A percentile compares a stretch with the other conserved stretches of the same genome.
Evolutionary conservation across 2,113 vertebrate species (phyloP).

Genomic region (Spermophilus dauricus): DNA sequence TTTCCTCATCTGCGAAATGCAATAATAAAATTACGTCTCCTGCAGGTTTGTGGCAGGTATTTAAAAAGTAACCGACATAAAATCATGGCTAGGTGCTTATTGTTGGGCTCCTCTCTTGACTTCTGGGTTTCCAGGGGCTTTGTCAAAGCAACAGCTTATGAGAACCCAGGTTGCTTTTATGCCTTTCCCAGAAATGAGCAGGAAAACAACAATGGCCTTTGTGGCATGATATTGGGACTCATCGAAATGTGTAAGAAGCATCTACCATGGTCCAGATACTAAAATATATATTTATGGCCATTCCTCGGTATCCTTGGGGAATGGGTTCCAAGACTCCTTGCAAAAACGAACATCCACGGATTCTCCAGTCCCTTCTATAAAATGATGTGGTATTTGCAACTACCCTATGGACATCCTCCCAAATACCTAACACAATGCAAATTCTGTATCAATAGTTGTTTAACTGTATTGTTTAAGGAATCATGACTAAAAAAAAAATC

Average conservation of each 20-base stretch:
- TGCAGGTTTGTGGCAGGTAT: background rate
- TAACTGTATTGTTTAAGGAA: background rate
- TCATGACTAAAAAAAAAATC: background rate
- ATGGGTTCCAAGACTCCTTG: background rate
- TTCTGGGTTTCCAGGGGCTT: background rate
- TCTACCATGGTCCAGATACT: background rate
- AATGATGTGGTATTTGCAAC: background rate
- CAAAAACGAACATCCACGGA: background rate
- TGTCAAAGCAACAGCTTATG: background rate
- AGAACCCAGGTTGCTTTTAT: background rate
- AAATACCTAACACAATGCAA: background rate
- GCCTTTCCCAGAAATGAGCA: background rate
- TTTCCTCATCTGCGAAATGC: background rate
- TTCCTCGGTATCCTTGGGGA: background rate
- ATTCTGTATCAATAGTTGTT: background rate
- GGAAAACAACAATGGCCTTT: background rate
- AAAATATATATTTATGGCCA: background rate
- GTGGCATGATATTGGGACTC: background rate
- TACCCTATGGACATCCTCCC: background rate
- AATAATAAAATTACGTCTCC: background rate
- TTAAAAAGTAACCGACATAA: background rate
- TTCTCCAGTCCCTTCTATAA: background rate
- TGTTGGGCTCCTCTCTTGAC: background rate
- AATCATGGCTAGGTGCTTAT: background rate
- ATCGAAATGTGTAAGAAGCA: background rate